Conservation (phyloP, 2,888 invertebrate species). For the Fragum whitleyi region DNA sequence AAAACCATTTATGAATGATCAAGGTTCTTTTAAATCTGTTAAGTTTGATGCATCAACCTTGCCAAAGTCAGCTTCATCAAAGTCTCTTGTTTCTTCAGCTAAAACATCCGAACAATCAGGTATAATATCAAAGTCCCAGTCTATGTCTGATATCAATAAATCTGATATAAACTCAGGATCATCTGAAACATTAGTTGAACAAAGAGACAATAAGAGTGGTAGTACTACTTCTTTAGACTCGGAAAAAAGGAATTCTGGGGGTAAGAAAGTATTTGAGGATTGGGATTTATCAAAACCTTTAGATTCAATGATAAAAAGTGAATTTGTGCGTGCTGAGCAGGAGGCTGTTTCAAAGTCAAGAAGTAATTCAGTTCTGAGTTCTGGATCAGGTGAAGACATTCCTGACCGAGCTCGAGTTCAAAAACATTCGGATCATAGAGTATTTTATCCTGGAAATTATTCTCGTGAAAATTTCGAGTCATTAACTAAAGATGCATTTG, state of each 20-base stretch:
- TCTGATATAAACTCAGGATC: conserved; percentile 7
- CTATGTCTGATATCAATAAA: conserved; percentile 61
- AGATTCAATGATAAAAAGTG: conserved; percentile 65
- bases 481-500: conserved; percentile 7
- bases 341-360: conserved; percentile 56
- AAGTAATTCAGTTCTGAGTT: conserved; percentile 41
- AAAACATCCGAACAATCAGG: neutral
- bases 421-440: neutral
- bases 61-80: conserved; percentile 54
- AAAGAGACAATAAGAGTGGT: neutral
- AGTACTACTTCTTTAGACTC: conserved; percentile 44
- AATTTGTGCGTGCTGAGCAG: conserved; percentile 65
- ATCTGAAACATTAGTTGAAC: neutral
- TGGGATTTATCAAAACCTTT: conserved; percentile 63
- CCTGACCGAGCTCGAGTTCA: neutral
- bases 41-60: conserved; percentile 36
- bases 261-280: conserved; percentile 61
- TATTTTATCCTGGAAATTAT: conserved; percentile 35
- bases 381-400: conserved; percentile 16
- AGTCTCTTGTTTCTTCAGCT: conserved; percentile 24
- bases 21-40: conserved; percentile 35
- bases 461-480: conserved; percentile 50
- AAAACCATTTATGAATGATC: conserved; percentile 63
- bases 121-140: conserved; percentile 53
- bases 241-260: conserved; percentile 28